phyloP scores from a whole-genome alignment of 2,113 vertebrate species.

The Paralichthys olivaceus region DNA sequence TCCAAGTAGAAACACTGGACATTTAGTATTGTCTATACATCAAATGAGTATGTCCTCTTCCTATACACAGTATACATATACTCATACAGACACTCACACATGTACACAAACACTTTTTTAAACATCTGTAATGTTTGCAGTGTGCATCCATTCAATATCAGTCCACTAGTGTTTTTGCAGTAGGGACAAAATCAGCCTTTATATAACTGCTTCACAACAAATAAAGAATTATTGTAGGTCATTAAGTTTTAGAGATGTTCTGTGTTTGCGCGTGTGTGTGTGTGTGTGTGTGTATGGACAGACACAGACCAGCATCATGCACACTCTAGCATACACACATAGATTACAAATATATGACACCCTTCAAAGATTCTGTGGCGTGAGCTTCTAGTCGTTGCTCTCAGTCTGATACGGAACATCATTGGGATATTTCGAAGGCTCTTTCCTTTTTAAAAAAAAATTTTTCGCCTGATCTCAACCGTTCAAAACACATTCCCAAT shows the following conservation, averaged over 20 bases:
- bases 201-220: slow-evolving; percentile 27
- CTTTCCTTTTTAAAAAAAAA: background rate
- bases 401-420: slow-evolving; percentile 43
- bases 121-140: slow-evolving; percentile 34
- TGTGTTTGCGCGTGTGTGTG: slow-evolving; percentile 43
- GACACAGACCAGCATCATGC: slow-evolving; percentile 46
- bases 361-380: slow-evolving; percentile 80
- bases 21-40: slow-evolving; percentile 75
- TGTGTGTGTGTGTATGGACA: slow-evolving; percentile 52
- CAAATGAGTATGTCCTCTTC: slow-evolving; percentile 65
- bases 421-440: slow-evolving; percentile 7
- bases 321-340: slow-evolving; percentile 47
- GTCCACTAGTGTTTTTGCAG: slow-evolving; percentile 63
- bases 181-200: slow-evolving; percentile 39
- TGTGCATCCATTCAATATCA: slow-evolving; percentile 45
- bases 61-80: slow-evolving; percentile 69
- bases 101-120: slow-evolving; percentile 59
- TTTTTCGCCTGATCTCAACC: slow-evolving; percentile 18
- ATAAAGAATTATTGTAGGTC: slow-evolving; percentile 54
- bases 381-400: slow-evolving; percentile 69
- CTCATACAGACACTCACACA: slow-evolving; percentile 49
- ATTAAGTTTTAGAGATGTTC: slow-evolving; percentile 31
- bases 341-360: slow-evolving; percentile 80
- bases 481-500: slow-evolving; percentile 54
- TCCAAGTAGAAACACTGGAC: slow-evolving; percentile 91